Conservation (phyloP, 2,888 invertebrate genomes). For the Panzeria rudis region DNA sequence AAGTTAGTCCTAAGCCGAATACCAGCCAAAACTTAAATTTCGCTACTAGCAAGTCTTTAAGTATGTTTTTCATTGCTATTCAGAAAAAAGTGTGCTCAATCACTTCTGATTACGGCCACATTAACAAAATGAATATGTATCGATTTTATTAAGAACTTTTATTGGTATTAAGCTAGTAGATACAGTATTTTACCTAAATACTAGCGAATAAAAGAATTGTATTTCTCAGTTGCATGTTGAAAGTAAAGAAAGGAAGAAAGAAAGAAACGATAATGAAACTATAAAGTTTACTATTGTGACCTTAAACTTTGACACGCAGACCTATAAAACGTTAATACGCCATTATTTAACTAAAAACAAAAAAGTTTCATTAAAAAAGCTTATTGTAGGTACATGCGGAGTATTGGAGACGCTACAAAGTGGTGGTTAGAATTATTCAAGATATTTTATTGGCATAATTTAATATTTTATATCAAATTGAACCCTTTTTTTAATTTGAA, state of each 20-base stretch:
- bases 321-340: slow-evolving; percentile 34
- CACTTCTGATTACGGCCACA: too few species aligned
- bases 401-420: background rate
- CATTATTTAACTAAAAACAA: background rate
- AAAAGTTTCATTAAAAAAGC: background rate
- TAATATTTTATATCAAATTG: too few species aligned
- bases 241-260: slow-evolving; percentile 6
- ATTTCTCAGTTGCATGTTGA: slow-evolving; percentile 22
- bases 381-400: background rate
- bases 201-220: background rate
- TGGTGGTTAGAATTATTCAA: background rate
- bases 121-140: too few species aligned
- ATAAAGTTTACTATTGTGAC: slow-evolving; percentile 41
- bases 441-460: too few species aligned
- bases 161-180: background rate
- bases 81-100: too few species aligned
- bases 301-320: slow-evolving; percentile 71
- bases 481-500: too few species aligned
- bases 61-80: too few species aligned
- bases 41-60: too few species aligned
- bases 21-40: too few species aligned
- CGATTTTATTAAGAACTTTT: background rate
- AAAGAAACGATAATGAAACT: slow-evolving; percentile 7
- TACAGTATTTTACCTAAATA: background rate
- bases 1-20: too few species aligned